Conservation (phyloP, 2,797 vertebrate species). For the Aldrovandia affinis region DNA sequence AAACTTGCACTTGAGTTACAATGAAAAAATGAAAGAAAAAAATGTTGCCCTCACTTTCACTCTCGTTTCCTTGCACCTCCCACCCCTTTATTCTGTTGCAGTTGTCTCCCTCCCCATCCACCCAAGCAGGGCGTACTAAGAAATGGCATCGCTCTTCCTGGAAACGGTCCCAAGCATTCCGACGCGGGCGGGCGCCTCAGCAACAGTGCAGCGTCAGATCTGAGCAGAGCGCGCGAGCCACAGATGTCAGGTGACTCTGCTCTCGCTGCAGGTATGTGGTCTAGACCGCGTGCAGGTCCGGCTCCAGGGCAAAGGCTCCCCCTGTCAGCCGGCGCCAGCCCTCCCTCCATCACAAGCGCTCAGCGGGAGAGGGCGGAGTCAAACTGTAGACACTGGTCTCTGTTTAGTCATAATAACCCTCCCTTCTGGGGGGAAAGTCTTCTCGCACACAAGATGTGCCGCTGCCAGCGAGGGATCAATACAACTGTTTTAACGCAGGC, state of each 20-base stretch:
- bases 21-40: neutral
- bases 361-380: neutral
- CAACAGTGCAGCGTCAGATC: neutral
- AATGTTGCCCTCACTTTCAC: constrained; percentile 41
- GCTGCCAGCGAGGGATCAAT: neutral
- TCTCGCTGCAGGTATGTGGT: no score
- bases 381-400: neutral
- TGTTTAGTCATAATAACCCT: neutral
- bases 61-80: constrained; percentile 57
- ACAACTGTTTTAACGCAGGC: neutral
- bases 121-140: neutral
- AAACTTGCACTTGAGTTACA: no score
- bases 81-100: constrained; percentile 32
- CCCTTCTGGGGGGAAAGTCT: neutral
- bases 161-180: neutral
- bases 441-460: neutral
- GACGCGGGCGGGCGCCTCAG: neutral
- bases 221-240: neutral
- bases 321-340: neutral
- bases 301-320: neutral
- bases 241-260: neutral
- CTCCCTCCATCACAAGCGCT: neutral
- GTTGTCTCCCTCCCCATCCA: neutral
- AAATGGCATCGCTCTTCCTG: neutral
- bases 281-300: neutral